Evolutionary conservation across 1,140 invertebrate genomes (phyloP).

Genomic region (Drosophila repleta): DNA sequence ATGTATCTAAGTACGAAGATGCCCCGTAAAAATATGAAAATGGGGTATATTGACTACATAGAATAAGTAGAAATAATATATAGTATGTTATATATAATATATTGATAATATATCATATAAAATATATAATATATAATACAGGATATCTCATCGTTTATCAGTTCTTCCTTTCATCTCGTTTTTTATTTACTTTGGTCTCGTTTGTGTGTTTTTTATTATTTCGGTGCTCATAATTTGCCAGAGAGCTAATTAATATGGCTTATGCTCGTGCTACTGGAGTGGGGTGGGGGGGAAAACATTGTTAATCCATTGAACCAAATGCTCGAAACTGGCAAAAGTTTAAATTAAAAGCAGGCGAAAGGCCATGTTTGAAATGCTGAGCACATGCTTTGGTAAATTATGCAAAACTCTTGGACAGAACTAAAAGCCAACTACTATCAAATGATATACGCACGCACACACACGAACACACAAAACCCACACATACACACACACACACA

Average conservation of each 20-base stretch:
- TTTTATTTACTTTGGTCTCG: conserved; percentile 22
- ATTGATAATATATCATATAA: no score
- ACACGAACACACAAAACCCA: conserved; percentile 9
- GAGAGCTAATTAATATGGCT: conserved; percentile 60
- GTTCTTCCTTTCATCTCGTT: neutral
- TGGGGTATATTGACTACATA: neutral
- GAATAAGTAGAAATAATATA: neutral
- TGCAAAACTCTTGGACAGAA: conserved; percentile 58
- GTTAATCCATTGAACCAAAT: conserved; percentile 27
- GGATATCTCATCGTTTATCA: no score
- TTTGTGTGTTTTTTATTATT: conserved; percentile 15
- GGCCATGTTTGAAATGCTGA: conserved; percentile 46
- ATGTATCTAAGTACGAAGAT: neutral
- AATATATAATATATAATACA: no score
- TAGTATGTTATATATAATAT: no score
- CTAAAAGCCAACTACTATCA: conserved; percentile 46
- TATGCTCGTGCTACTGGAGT: conserved; percentile 22
- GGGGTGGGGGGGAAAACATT: neutral
- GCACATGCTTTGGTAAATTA: conserved; percentile 45
- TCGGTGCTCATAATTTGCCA: conserved; percentile 49
- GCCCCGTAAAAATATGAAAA: neutral
- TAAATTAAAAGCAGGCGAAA: conserved; percentile 49
- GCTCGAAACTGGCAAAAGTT: conserved; percentile 47
- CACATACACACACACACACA: neutral
- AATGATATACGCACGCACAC: conserved; percentile 33